Base-by-base conservation (phyloP, 2,888 invertebrate species). In the Entomobrya multifasciata region DNA sequence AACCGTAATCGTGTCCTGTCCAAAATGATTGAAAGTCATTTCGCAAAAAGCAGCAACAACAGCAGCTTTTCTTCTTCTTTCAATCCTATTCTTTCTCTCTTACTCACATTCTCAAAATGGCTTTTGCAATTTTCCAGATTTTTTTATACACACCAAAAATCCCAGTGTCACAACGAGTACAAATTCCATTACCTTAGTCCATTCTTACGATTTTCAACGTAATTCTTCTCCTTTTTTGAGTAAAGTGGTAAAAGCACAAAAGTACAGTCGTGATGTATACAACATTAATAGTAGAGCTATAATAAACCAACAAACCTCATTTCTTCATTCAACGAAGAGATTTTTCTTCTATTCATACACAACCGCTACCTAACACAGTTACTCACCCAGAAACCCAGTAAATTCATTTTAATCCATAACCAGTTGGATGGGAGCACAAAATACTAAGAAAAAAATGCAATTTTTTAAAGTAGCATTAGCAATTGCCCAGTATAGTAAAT, bases 21-120 rank as follows among this genome's bases (percentile, higher is more conserved):
- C 44, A 70, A 70, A 70, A 70, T 70, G 70, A 70, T 70, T 70
- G 70, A 70, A 70, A 47, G 70, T 70, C 47, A 70, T 70, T 44
- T 70, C 47, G 44, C 47, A 27, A 67, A 41, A 67, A 36, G 36
- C 36, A 36, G 8, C 36, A 36, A 15, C 70, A 36, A 36, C 36
- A 36, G 25, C 70, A 70, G 55, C 74, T 22, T 30, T 44, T 30
- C 17, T 52, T 44, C 41, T 20, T 30, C 15, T 44, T 8, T 36
- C 13, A 72, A 67, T 20, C 47, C 10, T 52, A 72, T 49, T 55
- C 67, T 74, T 52, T 25, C 44, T 41, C 41, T 60, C 5, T 55
- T 13, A 17, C 30, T 77, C 60, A 2, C n/a, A 36, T n/a, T 36
- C 17, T 36, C 57, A 36, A 74, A 74, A 74, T 55, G 55, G 74